Base-by-base conservation (phyloP, 2,113 vertebrate species). In the Mionectes macconnelli region DNA sequence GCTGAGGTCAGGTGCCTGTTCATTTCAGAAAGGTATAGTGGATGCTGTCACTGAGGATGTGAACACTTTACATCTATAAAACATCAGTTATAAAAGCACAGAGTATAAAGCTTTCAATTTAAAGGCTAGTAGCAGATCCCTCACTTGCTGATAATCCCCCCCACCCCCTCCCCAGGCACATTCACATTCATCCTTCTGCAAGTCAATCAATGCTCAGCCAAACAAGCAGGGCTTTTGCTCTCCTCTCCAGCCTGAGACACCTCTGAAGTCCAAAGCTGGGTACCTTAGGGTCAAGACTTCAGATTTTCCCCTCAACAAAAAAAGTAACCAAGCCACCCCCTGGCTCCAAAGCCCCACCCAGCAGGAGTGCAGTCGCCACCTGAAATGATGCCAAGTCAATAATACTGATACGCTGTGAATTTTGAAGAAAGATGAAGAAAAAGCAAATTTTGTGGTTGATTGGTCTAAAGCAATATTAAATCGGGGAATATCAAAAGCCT, bases 61-160 rank as follows among this genome's bases (percentile, higher is more conserved):
- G 79, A 96, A 92, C 79, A 93, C 85, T 95, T 96, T 94, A 96
- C 94, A 97, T 97, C 96, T 96, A 97, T 97, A 96, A 96, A 96
- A 96, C 95, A 96, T 96, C 94, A 97, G 72, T 93, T 96, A 94
- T 66, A 93, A 96, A 96, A 95, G 64, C 72, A 59, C 37, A 31
- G 85, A 92, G 78, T 85, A 93, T 96, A 93, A 97, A 90, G 92
- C 90, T 95, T 95, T 86, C 96, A 95, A 86, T 95, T 95, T 97
- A 95, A 93, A 94, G 94, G 72, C 85, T 96, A 96, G 90, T 74
- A 90, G 72, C 92, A 90, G 55, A 67, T 85, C 76, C 67, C 59
- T 76, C 64, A 47, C 72, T 93, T 63, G 83, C 87, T 88, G 67
- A 59, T 95, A 40, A 50, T 78, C 30, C 73, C 59, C 82, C 87